Conservation (phyloP, 2,113 vertebrate species). For the Dromaius novaehollandiae region DNA sequence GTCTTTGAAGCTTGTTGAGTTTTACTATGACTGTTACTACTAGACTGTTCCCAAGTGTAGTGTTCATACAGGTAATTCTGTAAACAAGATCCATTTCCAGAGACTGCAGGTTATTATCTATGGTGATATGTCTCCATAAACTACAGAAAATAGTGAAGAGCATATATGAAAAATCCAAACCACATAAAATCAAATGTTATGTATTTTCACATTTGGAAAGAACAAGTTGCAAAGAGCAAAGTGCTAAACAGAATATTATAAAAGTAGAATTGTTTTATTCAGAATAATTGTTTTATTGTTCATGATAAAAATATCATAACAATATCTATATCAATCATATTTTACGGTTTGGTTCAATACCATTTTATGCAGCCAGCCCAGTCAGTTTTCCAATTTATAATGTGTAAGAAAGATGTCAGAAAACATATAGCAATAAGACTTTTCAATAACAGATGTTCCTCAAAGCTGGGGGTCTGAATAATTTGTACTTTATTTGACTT, state of each 20-base stretch:
- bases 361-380: background rate
- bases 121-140: accelerated
- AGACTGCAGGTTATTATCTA: background rate
- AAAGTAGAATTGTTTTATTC: background rate
- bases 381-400: background rate
- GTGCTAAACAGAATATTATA: background rate
- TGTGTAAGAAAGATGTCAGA: background rate
- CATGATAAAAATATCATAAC: background rate
- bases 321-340: background rate
- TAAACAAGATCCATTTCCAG: background rate
- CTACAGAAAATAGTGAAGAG: background rate
- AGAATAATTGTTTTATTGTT: background rate
- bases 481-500: background rate
- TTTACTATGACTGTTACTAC: background rate
- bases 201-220: background rate
- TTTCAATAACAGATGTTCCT: background rate
- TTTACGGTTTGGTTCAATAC: background rate
- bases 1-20: background rate
- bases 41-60: background rate
- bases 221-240: background rate
- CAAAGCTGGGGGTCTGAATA: background rate
- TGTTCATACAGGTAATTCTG: background rate
- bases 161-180: background rate
- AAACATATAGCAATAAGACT: background rate
- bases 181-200: background rate